Percentiles rank a stretch among this genome's conserved stretches.
phyloP scores from a whole-genome alignment of 2,113 vertebrate genomes.

The Nettapus auritus region DNA sequence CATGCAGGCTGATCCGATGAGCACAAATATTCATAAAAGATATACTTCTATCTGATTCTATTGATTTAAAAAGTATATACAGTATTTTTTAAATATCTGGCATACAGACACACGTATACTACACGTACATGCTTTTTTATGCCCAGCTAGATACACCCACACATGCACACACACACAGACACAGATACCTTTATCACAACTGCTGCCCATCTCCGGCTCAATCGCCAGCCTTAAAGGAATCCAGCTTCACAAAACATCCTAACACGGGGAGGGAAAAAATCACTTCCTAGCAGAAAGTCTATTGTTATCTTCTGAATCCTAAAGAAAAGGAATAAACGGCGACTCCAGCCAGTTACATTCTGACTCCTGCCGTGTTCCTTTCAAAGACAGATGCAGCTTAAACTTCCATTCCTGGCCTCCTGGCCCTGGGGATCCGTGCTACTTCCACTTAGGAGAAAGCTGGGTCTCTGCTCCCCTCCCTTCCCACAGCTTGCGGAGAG shows the following conservation, averaged over 20 bases:
- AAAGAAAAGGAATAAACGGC: slow-evolving; percentile 54
- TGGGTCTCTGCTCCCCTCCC: slow-evolving; percentile 66
- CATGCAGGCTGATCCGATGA: slow-evolving; percentile 37
- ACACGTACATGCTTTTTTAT: background rate
- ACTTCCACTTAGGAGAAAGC: slow-evolving; percentile 69
- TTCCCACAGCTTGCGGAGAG: slow-evolving; percentile 67
- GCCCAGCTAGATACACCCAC: background rate
- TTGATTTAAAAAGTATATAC: background rate
- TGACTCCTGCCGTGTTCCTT: slow-evolving; percentile 66
- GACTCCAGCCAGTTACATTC: slow-evolving; percentile 74
- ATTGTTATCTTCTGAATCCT: slow-evolving; percentile 74
- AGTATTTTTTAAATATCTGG: background rate
- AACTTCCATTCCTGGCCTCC: slow-evolving; percentile 73
- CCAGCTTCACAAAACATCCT: slow-evolving; percentile 75
- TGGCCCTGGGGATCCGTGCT: slow-evolving; percentile 79
- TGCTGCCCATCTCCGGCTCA: slow-evolving; percentile 93
- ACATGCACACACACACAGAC: slow-evolving; percentile 36
- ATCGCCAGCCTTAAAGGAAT: slow-evolving; percentile 75
- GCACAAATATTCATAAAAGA: slow-evolving; percentile 42
- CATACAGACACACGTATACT: background rate
- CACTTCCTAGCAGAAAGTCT: slow-evolving; percentile 76
- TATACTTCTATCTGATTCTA: background rate
- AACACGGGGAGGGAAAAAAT: slow-evolving; percentile 57
- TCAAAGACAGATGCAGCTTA: slow-evolving; percentile 63
- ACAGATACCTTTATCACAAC: slow-evolving; percentile 93